These are phyloP conservation scores for Eupristina koningsbergeri DNA, from an alignment of 1,140 invertebrate genomes.

Conservation along the genomic window DNA sequence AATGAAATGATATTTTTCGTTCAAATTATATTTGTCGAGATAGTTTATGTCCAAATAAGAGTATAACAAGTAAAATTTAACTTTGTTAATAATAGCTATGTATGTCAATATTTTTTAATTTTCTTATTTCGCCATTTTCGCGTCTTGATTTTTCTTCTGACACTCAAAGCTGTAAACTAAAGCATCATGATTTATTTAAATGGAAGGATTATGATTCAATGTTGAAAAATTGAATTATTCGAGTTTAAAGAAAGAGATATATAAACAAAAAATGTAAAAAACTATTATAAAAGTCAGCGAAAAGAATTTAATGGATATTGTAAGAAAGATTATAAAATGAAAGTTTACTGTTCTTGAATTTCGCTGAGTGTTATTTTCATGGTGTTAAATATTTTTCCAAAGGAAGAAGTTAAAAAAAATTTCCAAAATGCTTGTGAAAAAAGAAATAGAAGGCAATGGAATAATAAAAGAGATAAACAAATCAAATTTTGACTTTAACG, in stretches of 20 bases:
- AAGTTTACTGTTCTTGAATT: slow-evolving; percentile 14
- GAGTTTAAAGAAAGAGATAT: slow-evolving; percentile 35
- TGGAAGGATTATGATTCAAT: slow-evolving; percentile 13
- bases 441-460: slow-evolving; percentile 13
- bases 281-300: slow-evolving; percentile 43
- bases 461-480: slow-evolving; percentile 37
- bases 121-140: slow-evolving; percentile 20
- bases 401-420: slow-evolving; percentile 31
- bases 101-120: background rate
- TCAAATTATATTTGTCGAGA: background rate
- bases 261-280: slow-evolving; percentile 19
- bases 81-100: background rate
- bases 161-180: background rate
- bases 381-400: slow-evolving; percentile 49
- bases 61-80: background rate
- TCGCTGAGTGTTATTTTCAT: slow-evolving; percentile 48
- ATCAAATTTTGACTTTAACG: background rate
- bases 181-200: slow-evolving; percentile 17
- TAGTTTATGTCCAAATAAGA: background rate
- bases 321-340: slow-evolving; percentile 18
- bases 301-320: slow-evolving; percentile 4
- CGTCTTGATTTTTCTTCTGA: slow-evolving; percentile 1
- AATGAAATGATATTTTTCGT: background rate
- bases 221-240: slow-evolving; percentile 18
- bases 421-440: slow-evolving; percentile 42